phyloP scores from a whole-genome alignment of 2,888 invertebrate species.

The Drosophila mimetica region DNA sequence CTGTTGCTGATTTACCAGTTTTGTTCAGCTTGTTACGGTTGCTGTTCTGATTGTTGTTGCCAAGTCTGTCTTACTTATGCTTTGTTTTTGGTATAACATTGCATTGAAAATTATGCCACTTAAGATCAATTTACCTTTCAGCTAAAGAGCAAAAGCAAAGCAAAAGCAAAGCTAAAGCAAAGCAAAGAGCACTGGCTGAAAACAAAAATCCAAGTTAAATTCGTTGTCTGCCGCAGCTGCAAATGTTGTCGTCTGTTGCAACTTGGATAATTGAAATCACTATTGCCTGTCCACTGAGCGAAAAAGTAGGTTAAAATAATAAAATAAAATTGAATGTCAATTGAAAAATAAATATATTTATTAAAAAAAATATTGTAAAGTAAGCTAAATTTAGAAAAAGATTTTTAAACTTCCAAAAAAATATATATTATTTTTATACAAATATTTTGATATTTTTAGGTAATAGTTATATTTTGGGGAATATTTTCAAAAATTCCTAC shows the following conservation, averaged over 20 bases:
- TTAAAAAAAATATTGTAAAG: too few relatives aligned
- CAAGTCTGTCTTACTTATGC: background rate
- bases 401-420: too few relatives aligned
- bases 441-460: too few relatives aligned
- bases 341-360: too few relatives aligned
- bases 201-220: slow-evolving; percentile 11
- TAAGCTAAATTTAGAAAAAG: too few relatives aligned
- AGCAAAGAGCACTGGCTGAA: slow-evolving; percentile 3
- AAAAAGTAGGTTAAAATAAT: background rate
- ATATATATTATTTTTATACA: too few relatives aligned
- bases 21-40: slow-evolving; percentile 1
- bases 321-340: background rate
- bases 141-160: slow-evolving; percentile 5
- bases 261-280: slow-evolving; percentile 54
- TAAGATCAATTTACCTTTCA: slow-evolving; percentile 45
- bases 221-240: slow-evolving; percentile 42
- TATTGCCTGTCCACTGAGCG: slow-evolving; percentile 13
- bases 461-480: too few relatives aligned
- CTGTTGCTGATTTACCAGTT: slow-evolving; percentile 9
- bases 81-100: slow-evolving; percentile 18
- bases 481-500: too few relatives aligned
- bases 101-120: slow-evolving; percentile 38
- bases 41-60: slow-evolving; percentile 6
- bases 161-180: background rate
- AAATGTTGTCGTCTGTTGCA: slow-evolving; percentile 18